Evolutionary conservation across 23 tunicate genomes (phyloP).

Genomic region (Trididemnum miniatum): DNA sequence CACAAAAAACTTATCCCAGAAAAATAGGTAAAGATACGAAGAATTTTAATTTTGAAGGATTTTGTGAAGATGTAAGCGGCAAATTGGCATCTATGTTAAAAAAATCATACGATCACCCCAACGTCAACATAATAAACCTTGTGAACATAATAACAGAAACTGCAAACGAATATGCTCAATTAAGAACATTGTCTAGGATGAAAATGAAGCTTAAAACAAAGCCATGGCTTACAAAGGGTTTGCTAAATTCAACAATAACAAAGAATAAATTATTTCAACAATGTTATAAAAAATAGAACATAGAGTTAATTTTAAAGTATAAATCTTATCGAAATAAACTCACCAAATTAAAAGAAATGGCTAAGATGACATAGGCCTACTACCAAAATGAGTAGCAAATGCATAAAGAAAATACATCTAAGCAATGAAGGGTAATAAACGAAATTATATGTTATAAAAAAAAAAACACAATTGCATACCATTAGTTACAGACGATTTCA

Average conservation of each 20-base stretch:
- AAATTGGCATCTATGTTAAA: too few species aligned
- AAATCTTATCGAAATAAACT: background rate
- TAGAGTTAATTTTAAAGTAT: too few species aligned
- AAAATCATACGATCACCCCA: too few species aligned
- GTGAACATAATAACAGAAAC: background rate
- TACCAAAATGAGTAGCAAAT: background rate
- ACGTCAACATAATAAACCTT: background rate
- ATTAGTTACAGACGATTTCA: too few species aligned
- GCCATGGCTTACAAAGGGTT: background rate
- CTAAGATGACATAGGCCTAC: background rate
- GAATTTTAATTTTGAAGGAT: background rate
- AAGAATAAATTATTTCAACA: background rate
- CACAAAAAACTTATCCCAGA: background rate
- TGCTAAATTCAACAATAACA: background rate
- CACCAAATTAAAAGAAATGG: background rate
- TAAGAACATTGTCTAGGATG: background rate
- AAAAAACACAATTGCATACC: too few species aligned
- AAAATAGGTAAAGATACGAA: background rate
- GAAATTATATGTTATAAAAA: background rate
- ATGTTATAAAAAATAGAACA: background rate
- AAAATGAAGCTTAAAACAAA: background rate
- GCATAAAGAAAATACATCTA: background rate
- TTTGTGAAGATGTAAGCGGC: background rate
- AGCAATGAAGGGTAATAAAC: background rate
- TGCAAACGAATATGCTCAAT: background rate